Percentiles rank a stretch among this genome's conserved stretches.
These are phyloP conservation scores for Nemurella pictetii DNA, from an alignment of 2,888 invertebrate genomes.

Conservation along the genomic window DNA sequence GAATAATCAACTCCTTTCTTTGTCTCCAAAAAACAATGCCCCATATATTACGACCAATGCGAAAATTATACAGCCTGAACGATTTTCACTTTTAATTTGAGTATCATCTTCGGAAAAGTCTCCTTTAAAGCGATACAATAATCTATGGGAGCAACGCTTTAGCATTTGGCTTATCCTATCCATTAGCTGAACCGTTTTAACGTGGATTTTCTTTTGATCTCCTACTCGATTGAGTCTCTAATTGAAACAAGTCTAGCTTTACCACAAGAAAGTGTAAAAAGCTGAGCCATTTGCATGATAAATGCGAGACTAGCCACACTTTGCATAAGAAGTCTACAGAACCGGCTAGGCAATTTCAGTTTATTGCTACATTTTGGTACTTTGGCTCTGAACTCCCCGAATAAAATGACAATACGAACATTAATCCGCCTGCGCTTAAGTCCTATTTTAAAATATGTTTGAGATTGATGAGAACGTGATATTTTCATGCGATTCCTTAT, in stretches of 20 bases:
- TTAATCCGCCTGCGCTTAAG: neutral
- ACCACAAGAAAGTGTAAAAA: neutral
- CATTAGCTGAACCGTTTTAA: conserved; percentile 21
- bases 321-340: conserved; percentile 9
- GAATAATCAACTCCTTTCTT: neutral
- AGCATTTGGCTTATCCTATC: neutral
- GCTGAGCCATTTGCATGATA: conserved; percentile 14
- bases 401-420: neutral
- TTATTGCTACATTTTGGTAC: neutral
- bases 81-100: neutral
- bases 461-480: too few species aligned
- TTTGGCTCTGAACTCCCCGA: neutral
- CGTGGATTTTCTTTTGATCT: conserved; percentile 18
- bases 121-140: neutral
- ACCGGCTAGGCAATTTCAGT: neutral
- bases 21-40: neutral
- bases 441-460: neutral
- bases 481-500: too few species aligned
- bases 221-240: conserved; percentile 15
- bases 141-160: neutral
- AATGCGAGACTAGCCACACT: neutral
- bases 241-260: conserved; percentile 20
- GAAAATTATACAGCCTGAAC: neutral
- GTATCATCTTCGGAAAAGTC: neutral
- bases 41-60: neutral